A percentile compares a stretch with the other conserved stretches of the same genome.
Conservation (phyloP, 2,888 invertebrate genomes). For the Lacanobia wlatinum region DNA sequence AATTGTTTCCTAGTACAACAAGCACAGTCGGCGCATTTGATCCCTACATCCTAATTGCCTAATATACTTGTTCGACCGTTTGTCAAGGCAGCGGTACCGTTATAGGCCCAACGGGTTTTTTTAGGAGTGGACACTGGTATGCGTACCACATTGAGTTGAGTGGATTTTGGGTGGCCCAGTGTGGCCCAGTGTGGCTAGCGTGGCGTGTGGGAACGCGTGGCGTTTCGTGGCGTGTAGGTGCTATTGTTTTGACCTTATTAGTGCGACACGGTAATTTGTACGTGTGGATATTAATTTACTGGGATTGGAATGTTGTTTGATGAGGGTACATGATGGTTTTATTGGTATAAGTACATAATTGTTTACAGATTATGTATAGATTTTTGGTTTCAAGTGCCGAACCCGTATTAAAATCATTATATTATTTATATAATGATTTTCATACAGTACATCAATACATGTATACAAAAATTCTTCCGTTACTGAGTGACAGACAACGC, state of each 20-base stretch:
- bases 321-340: neutral
- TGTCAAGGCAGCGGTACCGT: conserved; percentile 81
- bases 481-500: too few species aligned
- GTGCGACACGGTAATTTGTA: conserved; percentile 25
- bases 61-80: conserved; percentile 79
- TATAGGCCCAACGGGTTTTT: conserved; percentile 81
- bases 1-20: conserved; percentile 64
- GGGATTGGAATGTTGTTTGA: neutral
- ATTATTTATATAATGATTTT: too few species aligned
- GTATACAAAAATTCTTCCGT: too few species aligned
- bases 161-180: conserved; percentile 67
- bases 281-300: neutral
- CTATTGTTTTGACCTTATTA: conserved; percentile 48
- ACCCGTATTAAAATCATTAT: too few species aligned
- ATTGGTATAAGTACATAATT: neutral
- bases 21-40: conserved; percentile 74
- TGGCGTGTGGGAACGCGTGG: conserved; percentile 49
- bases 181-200: conserved; percentile 31
- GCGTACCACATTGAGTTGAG: conserved; percentile 55
- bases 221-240: conserved; percentile 13
- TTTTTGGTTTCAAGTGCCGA: neutral
- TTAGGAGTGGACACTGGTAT: conserved; percentile 68
- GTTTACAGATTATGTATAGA: neutral
- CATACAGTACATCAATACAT: too few species aligned
- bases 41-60: conserved; percentile 83